phyloP scores from a whole-genome alignment of 2,888 invertebrate species.

The Ditula angustiorana region DNA sequence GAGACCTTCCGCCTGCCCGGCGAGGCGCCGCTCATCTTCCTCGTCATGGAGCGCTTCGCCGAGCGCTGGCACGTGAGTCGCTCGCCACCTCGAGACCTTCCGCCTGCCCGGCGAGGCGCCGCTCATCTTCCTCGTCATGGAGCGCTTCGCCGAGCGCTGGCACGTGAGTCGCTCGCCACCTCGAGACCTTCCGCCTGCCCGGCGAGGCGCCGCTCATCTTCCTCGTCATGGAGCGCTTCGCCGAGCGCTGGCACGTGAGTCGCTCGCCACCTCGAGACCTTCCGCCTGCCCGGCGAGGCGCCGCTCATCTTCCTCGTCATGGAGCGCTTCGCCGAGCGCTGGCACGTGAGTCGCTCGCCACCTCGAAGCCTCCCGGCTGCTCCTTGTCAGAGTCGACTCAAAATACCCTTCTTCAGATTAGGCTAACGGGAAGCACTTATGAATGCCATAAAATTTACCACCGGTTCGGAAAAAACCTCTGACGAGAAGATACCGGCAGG shows the following conservation, averaged over 20 bases:
- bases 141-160: constrained; percentile 98
- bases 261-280: constrained; percentile 98
- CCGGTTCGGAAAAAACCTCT: too few relatives aligned
- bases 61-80: too few relatives aligned
- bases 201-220: constrained; percentile 99
- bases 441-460: too few relatives aligned
- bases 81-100: constrained; percentile 98
- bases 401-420: too few relatives aligned
- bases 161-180: too few relatives aligned
- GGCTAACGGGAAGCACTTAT: too few relatives aligned
- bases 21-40: constrained; percentile 98
- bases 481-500: too few relatives aligned
- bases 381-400: too few relatives aligned
- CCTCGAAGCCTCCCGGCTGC: too few relatives aligned
- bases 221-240: constrained; percentile 97
- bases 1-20: constrained; percentile 99
- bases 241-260: too few relatives aligned
- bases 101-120: constrained; percentile 99
- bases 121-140: constrained; percentile 96
- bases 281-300: constrained; percentile 98
- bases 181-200: constrained; percentile 98
- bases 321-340: constrained; percentile 98
- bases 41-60: constrained; percentile 98
- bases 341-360: constrained; percentile 98
- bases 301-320: constrained; percentile 97